phyloP scores from a whole-genome alignment of 2,113 vertebrate genomes.

The Scomber colias region DNA sequence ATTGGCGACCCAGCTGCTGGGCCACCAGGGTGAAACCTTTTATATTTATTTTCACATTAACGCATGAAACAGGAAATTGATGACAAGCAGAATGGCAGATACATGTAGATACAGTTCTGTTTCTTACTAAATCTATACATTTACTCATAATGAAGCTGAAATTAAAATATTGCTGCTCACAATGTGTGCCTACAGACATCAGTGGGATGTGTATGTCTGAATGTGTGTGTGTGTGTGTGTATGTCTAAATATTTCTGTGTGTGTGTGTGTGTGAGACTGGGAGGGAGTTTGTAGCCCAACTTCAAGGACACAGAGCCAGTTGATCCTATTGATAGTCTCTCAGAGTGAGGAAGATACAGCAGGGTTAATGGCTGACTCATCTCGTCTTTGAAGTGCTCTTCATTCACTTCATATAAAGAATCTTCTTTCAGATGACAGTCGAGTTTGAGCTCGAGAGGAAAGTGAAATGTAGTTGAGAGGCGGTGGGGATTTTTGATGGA shows the following conservation, averaged over 20 bases:
- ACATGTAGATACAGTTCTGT: no score
- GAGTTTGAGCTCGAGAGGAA: constrained; percentile 52
- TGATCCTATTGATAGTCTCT: constrained; percentile 47
- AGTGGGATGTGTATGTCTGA: no score
- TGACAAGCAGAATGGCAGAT: no score
- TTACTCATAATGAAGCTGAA: neutral
- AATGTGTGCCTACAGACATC: no score
- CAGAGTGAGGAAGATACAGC: constrained; percentile 29
- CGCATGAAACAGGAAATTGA: no score
- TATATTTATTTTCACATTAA: no score
- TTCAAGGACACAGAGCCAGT: constrained; percentile 52
- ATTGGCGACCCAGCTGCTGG: no score
- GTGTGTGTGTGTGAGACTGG: neutral
- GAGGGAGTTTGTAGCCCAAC: constrained; percentile 1
- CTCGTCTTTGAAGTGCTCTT: constrained; percentile 61
- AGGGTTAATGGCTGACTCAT: constrained; percentile 68
- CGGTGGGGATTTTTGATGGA: constrained; percentile 51
- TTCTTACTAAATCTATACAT: neutral
- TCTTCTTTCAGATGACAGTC: constrained; percentile 58
- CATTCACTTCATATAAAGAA: constrained; percentile 48
- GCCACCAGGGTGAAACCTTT: no score
- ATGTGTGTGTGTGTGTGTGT: neutral
- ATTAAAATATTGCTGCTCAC: constrained; percentile 8
- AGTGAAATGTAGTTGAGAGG: constrained; percentile 54
- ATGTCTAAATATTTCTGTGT: neutral